Evolutionary conservation across 2,888 invertebrate species (phyloP), one percentile per base, ranked within the genome.

Genomic region (Monopis laevigella): DNA sequence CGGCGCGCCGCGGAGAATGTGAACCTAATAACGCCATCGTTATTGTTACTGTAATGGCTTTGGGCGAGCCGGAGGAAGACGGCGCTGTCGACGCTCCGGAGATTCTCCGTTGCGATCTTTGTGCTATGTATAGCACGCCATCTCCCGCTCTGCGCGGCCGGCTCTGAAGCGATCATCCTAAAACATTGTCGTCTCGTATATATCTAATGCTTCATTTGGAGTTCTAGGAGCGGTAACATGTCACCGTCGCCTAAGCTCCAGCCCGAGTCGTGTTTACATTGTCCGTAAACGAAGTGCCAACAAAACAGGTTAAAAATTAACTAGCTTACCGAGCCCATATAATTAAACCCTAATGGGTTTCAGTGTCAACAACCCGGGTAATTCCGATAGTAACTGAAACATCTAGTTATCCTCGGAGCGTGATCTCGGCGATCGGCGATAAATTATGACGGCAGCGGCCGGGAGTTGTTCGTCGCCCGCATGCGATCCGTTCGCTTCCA

Each of bases 401-500:
- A 10, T 39, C 39, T 27, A 26, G 26, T 17, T 26, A 39, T 39
- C 27, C 39, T n/a, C 40, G 10, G 40, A 36, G 35, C 10, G n/a
- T n/a, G n/a, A n/a, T n/a, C n/a, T 39, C 42, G 29, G 18, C 39
- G 17, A 35, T 32, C 32, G 16, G 14, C 17, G 32, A 32, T 32
- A 32, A 32, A 17, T 32, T 32, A 32, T 32, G 32, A 17, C 14
- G 17, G 14, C 32, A 32, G 32, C 17, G 12, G 21, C 11, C 14
- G 19, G 10, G 19, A 13, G 21, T 2, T 3, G 36, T n/a, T 21
- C 21, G 26, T 27, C 26, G 28, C 71, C 71, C 73, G 73, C 74
- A 72, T 74, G 64, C 57, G 28, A 11, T 32, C 29, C 36, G n/a
- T n/a, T n/a, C n/a, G n/a, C n/a, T n/a, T 19, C 32, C 56, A 58